These are phyloP conservation scores for Penaeus vannamei DNA, from an alignment of 1,140 invertebrate species.

Conservation along the genomic window DNA sequence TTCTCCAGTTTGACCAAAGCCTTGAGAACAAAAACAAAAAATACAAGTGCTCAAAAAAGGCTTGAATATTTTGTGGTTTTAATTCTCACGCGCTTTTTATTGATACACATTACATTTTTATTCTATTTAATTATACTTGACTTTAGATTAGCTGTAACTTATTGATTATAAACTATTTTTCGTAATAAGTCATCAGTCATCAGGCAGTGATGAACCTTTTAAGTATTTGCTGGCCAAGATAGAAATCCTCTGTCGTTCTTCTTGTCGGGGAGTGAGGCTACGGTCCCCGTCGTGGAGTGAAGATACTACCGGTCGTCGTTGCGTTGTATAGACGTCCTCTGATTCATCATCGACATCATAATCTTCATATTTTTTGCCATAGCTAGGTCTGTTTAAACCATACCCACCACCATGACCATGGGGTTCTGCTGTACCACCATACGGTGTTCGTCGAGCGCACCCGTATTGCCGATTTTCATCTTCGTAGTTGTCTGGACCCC, in stretches of 20 bases:
- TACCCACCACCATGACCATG: neutral
- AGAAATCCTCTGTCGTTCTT: slow-evolving; percentile 1
- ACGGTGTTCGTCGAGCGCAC: neutral
- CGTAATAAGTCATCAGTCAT: neutral
- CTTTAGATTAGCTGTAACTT: too few species aligned
- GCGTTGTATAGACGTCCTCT: neutral
- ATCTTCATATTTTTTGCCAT: neutral
- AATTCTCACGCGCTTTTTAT: too few species aligned
- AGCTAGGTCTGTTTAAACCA: neutral
- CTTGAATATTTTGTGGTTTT: too few species aligned
- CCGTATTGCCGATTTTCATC: neutral
- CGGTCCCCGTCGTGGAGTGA: neutral
- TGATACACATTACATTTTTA: too few species aligned
- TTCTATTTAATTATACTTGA: too few species aligned
- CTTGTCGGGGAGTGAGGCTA: slow-evolving; percentile 40
- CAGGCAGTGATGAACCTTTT: neutral
- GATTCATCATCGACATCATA: neutral
- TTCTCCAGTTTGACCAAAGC: too few species aligned
- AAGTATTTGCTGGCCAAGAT: slow-evolving; percentile 27
- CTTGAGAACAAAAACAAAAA: too few species aligned
- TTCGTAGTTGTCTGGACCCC: neutral
- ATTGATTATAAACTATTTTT: too few species aligned
- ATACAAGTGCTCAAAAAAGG: too few species aligned
- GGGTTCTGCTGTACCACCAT: neutral
- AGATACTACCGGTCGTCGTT: neutral